A percentile compares a stretch with the other conserved stretches of the same genome.
These are phyloP conservation scores for Orthonyx spaldingii DNA, from an alignment of 2,113 vertebrate genomes.

Conservation along the genomic window DNA sequence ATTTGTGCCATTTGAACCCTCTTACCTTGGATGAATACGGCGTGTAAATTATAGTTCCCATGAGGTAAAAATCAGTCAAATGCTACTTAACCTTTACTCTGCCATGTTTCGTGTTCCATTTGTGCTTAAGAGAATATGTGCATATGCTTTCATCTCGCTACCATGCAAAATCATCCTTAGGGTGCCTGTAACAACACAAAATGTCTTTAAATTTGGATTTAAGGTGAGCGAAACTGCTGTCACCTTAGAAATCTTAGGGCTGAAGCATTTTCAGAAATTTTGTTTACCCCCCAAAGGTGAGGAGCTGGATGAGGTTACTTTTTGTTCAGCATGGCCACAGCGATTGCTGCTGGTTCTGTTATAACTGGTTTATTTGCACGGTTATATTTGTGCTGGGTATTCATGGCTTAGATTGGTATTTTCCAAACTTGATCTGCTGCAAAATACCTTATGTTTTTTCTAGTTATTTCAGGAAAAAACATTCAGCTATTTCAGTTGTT, in stretches of 20 bases:
- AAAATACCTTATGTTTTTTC: neutral
- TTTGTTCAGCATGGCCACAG: neutral
- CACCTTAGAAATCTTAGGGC: neutral
- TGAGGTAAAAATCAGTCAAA: conserved; percentile 59
- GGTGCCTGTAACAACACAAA: neutral
- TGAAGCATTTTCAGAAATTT: conserved; percentile 11
- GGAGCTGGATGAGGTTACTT: neutral
- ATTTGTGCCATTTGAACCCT: conserved; percentile 59
- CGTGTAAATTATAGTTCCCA: conserved; percentile 47
- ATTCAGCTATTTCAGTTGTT: neutral
- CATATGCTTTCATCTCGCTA: neutral
- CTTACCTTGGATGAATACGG: conserved; percentile 51
- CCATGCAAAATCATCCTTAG: neutral
- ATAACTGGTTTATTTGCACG: neutral
- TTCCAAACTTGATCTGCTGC: neutral
- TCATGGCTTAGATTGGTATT: neutral
- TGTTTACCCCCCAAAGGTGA: neutral
- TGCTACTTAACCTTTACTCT: conserved; percentile 55
- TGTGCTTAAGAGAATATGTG: conserved; percentile 28
- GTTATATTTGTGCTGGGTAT: neutral
- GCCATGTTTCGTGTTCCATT: conserved; percentile 34
- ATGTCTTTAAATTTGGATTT: conserved; percentile 4
- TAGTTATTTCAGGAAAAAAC: neutral
- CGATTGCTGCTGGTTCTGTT: neutral
- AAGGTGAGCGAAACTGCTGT: neutral